Base-by-base conservation (phyloP, 2,797 vertebrate species). In the Dromococcyx pavoninus region DNA sequence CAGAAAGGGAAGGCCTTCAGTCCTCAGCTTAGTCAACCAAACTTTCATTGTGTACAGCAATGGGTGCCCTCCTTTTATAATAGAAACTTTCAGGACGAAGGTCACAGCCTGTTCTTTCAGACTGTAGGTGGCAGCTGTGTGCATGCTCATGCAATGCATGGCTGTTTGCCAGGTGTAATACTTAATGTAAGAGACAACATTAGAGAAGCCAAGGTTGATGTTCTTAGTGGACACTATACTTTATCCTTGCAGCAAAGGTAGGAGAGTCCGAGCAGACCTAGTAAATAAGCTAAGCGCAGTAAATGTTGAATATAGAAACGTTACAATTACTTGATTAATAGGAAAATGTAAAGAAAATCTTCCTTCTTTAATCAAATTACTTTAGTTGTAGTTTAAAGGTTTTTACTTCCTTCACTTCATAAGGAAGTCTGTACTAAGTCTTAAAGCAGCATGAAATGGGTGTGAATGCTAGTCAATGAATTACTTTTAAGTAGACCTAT, bases 401-500 rank as follows among this genome's bases (percentile, higher is more conserved):
- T 1, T 88, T 84, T 78, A 54, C 61, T 95, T 74, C 44, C 33
- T 79, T 72, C 1, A 0, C 12, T 35, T 73, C 35, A 57, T 53
- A 30, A 72, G 72, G 71, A 71, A 84, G 64, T 57, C 28, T 48
- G 48, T 82, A 19, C 48, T 30, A 33, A 39, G 62, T 56, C 54
- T 81, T 65, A 73, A 76, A 65, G 32, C 28, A n/a, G 30, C n/a
- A 5, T 76, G 77, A 72, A 76, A 39, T 71, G 54, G 43, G 67
- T 60, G 10, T 30, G 39, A 71, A 27, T 48, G 32, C 53, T 91
- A 28, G 89, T 92, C 83, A 93, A 94, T 96, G 66, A 94, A 18
- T 95, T 91, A 96, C 91, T 71, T 48, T 91, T 33, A 83, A 87
- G 54, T 53, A 65, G 67, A 90, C 46, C 72, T 88, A 35, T 96